Evolutionary conservation across 2,113 vertebrate species (phyloP).

Genomic region (Andinoacara biseriatus): DNA sequence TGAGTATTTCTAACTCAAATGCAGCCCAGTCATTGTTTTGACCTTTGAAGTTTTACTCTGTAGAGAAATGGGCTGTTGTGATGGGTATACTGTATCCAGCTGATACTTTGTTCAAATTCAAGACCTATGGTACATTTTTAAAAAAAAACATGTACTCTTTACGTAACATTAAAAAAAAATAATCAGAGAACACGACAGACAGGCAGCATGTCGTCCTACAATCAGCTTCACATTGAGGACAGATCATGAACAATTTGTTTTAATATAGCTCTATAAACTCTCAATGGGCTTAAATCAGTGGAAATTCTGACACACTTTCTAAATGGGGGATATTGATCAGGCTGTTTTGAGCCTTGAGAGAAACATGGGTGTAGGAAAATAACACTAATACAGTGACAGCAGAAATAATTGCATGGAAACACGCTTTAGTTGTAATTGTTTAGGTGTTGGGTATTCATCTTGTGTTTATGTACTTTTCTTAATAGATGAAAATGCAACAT

Average conservation of each 20-base stretch:
- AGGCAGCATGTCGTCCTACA: background rate
- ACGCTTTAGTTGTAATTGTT: background rate
- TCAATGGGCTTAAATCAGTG: background rate
- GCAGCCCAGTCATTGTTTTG: constrained; percentile 7
- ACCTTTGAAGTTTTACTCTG: constrained; percentile 43
- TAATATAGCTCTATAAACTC: background rate
- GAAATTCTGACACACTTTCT: constrained; percentile 1
- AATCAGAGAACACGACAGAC: background rate
- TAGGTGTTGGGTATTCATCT: rapidly evolving
- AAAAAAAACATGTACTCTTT: background rate
- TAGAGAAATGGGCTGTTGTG: background rate
- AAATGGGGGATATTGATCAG: constrained; percentile 48
- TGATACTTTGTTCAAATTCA: constrained; percentile 7
- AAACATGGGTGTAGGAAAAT: background rate
- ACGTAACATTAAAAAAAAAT: background rate
- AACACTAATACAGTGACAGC: background rate
- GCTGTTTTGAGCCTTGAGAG: constrained; percentile 38
- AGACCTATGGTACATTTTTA: background rate
- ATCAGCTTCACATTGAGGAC: background rate
- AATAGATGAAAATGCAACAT: background rate
- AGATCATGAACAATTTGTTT: background rate
- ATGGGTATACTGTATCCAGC: background rate
- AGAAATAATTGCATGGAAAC: background rate
- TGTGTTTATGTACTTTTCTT: background rate
- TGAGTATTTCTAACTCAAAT: constrained; percentile 36